These are phyloP conservation scores for Carcina quercana DNA, from an alignment of 2,888 invertebrate species.

Conservation along the genomic window DNA sequence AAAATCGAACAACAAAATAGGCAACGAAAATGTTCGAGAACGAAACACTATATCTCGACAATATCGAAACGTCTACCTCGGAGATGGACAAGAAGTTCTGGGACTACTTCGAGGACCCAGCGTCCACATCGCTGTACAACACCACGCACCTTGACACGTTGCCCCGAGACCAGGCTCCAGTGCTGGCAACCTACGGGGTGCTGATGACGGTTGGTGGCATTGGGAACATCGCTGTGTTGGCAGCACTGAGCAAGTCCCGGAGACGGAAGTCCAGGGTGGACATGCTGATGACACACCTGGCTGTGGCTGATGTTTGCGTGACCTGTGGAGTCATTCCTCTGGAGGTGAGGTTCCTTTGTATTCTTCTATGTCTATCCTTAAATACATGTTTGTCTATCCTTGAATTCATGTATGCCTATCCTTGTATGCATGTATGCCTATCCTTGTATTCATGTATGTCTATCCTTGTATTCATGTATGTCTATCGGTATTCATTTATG, in stretches of 20 bases:
- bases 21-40: background rate
- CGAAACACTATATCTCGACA: background rate
- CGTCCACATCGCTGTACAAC: conserved; percentile 14
- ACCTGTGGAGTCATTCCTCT: conserved; percentile 86
- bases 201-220: conserved; percentile 79
- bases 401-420: no score
- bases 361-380: no score
- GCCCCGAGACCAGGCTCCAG: conserved; percentile 39
- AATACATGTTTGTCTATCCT: no score
- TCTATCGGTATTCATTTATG: no score
- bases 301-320: conserved; percentile 86
- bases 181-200: conserved; percentile 77
- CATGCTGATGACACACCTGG: conserved; percentile 84
- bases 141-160: conserved; percentile 18
- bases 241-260: conserved; percentile 76
- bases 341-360: conserved; percentile 63
- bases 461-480: no score
- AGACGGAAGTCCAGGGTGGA: conserved; percentile 83
- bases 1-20: background rate
- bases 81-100: conserved; percentile 43
- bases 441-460: no score
- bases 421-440: no score
- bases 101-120: conserved; percentile 48
- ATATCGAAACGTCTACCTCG: conserved; percentile 21
- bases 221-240: conserved; percentile 82